A percentile compares a stretch with the other conserved stretches of the same genome.
Conservation (phyloP, 30 jellyfish, hydroid and myxozoan species). For the Mastigias papua region DNA sequence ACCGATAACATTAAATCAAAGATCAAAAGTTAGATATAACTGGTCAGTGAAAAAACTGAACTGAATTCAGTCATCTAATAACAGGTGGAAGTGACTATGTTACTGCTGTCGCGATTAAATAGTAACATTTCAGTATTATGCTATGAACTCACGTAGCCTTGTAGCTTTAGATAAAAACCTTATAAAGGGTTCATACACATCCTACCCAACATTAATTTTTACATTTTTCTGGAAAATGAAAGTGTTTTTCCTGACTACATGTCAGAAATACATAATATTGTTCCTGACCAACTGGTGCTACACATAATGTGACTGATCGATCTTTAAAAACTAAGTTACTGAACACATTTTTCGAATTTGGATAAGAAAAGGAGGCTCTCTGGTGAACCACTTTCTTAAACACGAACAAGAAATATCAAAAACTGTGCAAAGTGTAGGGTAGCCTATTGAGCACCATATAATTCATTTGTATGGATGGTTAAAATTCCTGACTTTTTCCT, state of each 20-base stretch:
- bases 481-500: neutral
- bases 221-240: neutral
- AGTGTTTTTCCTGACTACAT: neutral
- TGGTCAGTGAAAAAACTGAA: too few relatives aligned
- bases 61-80: too few relatives aligned
- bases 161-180: neutral
- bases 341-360: neutral
- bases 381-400: neutral
- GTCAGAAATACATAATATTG: neutral
- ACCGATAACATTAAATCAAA: too few relatives aligned
- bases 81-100: too few relatives aligned
- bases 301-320: neutral
- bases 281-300: neutral
- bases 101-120: too few relatives aligned
- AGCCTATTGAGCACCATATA: neutral
- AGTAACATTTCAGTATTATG: too few relatives aligned
- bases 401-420: neutral
- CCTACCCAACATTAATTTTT: neutral
- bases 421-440: too few relatives aligned
- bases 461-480: neutral
- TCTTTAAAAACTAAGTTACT: neutral
- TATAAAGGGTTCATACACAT: neutral
- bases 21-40: too few relatives aligned
- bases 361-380: neutral
- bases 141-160: neutral